Evolutionary conservation across 2,888 invertebrate genomes (phyloP).

Genomic region (Nephrocerus scutellatus): DNA sequence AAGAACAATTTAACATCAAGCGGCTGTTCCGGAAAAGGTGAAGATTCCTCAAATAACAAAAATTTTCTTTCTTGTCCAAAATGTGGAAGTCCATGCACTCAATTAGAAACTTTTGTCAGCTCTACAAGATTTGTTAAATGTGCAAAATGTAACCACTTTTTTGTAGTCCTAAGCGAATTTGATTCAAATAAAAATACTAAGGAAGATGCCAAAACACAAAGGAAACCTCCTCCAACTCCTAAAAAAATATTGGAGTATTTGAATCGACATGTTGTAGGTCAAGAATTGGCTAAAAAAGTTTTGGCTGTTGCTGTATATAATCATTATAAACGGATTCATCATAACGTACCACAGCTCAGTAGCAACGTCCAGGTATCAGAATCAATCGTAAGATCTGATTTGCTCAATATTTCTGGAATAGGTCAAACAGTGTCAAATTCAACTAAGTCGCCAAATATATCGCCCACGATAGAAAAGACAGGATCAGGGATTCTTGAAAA

Average conservation of each 20-base stretch:
- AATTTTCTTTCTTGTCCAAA: slow-evolving; percentile 86
- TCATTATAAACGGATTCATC: slow-evolving; percentile 96
- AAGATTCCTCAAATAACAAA: slow-evolving; percentile 54
- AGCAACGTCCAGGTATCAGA: slow-evolving; percentile 31
- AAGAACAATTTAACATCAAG: too few species aligned
- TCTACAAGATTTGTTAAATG: slow-evolving; percentile 96
- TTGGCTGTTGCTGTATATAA: slow-evolving; percentile 97
- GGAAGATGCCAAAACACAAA: slow-evolving; percentile 61
- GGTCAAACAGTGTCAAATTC: slow-evolving; percentile 57
- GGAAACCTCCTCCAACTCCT: slow-evolving; percentile 89
- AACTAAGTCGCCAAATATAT: slow-evolving; percentile 31
- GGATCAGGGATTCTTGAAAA: slow-evolving; percentile 79
- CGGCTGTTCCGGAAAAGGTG: too few species aligned
- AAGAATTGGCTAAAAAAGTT: slow-evolving; percentile 95
- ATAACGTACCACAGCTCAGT: slow-evolving; percentile 65
- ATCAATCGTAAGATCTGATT: slow-evolving; percentile 53
- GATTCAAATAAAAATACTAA: slow-evolving; percentile 83
- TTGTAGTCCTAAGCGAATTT: slow-evolving; percentile 88
- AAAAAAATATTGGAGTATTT: slow-evolving; percentile 96
- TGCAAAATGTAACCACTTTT: slow-evolving; percentile 97
- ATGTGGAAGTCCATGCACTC: slow-evolving; percentile 94
- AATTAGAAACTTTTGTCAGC: slow-evolving; percentile 95
- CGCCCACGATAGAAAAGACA: slow-evolving; percentile 34
- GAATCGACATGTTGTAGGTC: slow-evolving; percentile 94
- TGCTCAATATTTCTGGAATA: slow-evolving; percentile 77